A percentile compares a stretch with the other conserved stretches of the same genome.
Evolutionary conservation across 1,140 invertebrate genomes (phyloP).

Genomic region (Apis cerana): DNA sequence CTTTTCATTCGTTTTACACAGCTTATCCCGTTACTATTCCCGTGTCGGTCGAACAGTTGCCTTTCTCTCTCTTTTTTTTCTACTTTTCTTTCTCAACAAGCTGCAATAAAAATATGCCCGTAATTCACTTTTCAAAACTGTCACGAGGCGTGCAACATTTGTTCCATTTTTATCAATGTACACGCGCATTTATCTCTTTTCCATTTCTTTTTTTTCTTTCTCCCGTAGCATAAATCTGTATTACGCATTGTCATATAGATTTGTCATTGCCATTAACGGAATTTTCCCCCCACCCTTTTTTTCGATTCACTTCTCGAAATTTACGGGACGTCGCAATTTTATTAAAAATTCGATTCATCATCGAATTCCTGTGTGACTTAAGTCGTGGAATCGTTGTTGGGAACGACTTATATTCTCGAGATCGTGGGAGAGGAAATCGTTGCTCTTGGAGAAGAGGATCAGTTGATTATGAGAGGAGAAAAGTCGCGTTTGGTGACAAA

Average conservation of each 20-base stretch:
- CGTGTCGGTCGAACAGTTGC: neutral
- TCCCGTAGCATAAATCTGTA: neutral
- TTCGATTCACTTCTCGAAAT: neutral
- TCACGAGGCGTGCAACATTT: neutral
- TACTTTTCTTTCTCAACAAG: neutral
- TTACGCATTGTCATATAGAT: too few relatives aligned
- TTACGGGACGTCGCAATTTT: neutral
- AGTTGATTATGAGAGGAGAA: neutral
- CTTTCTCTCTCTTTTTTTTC: neutral
- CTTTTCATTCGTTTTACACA: neutral
- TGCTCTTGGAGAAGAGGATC: neutral
- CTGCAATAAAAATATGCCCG: neutral
- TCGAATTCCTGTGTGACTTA: neutral
- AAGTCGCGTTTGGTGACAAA: neutral
- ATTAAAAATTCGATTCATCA: neutral
- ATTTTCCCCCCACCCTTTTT: neutral
- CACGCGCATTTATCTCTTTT: neutral
- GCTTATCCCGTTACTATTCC: too few relatives aligned
- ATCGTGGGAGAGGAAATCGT: neutral
- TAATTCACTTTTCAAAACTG: neutral
- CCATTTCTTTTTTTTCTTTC: too few relatives aligned
- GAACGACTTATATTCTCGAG: neutral
- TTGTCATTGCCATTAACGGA: neutral
- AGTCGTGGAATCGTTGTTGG: neutral
- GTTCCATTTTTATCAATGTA: neutral